phyloP scores from a whole-genome alignment of 2,113 vertebrate genomes.

The Xenotilapia caudafasciata region DNA sequence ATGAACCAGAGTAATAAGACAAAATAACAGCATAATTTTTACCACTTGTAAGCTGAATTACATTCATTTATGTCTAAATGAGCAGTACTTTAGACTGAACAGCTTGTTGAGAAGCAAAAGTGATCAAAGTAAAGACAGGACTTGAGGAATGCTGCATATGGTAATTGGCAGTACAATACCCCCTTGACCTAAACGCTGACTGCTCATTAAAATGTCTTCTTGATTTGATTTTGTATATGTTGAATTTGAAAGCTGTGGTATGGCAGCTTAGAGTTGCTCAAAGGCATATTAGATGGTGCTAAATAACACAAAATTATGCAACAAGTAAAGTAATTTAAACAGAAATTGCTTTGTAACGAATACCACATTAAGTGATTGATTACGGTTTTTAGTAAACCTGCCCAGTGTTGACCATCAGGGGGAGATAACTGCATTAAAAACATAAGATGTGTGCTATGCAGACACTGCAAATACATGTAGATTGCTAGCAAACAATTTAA shows the following conservation, averaged over 20 bases:
- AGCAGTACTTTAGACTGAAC: neutral
- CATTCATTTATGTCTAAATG: neutral
- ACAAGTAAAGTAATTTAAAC: neutral
- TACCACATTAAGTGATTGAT: neutral
- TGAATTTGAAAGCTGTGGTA: neutral
- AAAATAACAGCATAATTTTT: neutral
- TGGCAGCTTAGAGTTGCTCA: neutral
- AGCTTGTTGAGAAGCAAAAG: neutral
- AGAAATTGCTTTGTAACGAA: neutral
- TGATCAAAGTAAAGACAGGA: neutral
- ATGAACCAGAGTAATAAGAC: neutral
- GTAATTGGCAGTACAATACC: neutral
- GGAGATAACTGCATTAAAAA: neutral
- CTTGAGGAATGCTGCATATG: neutral
- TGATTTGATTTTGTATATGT: neutral
- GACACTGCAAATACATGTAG: neutral
- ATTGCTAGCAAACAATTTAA: neutral
- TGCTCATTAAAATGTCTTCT: neutral
- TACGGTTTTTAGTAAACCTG: neutral
- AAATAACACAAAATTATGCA: neutral
- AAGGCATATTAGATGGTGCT: neutral
- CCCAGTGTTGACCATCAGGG: neutral
- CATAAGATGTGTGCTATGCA: neutral
- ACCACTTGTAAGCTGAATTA: neutral
- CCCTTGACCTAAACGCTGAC: neutral